Conservation (phyloP, 2,888 invertebrate genomes). For the Cloeon dipterum region DNA sequence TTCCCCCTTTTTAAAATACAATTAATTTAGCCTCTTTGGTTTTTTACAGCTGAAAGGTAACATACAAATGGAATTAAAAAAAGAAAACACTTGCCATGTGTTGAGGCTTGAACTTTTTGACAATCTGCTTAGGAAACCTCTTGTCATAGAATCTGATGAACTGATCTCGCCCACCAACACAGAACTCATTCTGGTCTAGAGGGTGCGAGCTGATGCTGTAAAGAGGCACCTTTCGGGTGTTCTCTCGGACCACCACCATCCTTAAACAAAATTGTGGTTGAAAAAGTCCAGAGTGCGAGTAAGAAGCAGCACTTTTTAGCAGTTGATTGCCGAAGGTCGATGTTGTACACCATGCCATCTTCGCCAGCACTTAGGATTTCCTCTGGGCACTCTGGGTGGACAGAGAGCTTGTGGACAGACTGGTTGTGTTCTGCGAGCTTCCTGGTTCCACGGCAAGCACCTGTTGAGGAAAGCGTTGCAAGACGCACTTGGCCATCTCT, state of each 20-base stretch:
- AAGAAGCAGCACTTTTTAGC: slow-evolving; percentile 27
- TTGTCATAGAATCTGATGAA: slow-evolving; percentile 53
- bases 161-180: slow-evolving; percentile 62
- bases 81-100: slow-evolving; percentile 19
- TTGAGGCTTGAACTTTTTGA: slow-evolving; percentile 38
- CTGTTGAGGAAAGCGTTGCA: slow-evolving; percentile 24
- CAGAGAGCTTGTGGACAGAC: slow-evolving; percentile 66
- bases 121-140: no score
- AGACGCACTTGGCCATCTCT: slow-evolving; percentile 67
- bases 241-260: slow-evolving; percentile 20
- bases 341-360: slow-evolving; percentile 58
- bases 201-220: slow-evolving; percentile 80
- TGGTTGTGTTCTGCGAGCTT: slow-evolving; percentile 44
- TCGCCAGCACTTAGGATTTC: slow-evolving; percentile 64
- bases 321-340: slow-evolving; percentile 54
- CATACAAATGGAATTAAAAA: not conserved
- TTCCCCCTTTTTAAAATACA: no score
- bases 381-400: slow-evolving; percentile 51
- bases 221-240: slow-evolving; percentile 41
- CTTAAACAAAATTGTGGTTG: slow-evolving; percentile 25
- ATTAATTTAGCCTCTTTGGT: no score
- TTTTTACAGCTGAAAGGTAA: not conserved
- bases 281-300: slow-evolving; percentile 7
- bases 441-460: slow-evolving; percentile 27
- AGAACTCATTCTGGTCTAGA: slow-evolving; percentile 46